Conservation (phyloP, 2,888 invertebrate genomes). For the Lasius platythorax region DNA sequence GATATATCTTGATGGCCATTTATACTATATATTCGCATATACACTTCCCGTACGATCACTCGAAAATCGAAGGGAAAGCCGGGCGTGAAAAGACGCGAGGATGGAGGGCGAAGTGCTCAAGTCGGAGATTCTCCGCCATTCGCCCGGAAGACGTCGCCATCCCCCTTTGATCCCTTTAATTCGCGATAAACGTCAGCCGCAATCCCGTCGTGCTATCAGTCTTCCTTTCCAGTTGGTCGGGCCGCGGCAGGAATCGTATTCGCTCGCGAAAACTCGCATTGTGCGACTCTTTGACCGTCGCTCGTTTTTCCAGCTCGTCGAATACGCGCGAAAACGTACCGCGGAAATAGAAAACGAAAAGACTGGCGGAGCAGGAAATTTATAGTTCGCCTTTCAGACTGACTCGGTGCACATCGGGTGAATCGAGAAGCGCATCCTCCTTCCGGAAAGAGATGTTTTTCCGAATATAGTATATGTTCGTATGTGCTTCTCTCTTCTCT, state of each 20-base stretch:
- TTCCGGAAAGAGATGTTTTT: neutral
- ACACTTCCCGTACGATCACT: neutral
- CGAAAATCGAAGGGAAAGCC: neutral
- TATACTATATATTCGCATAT: neutral
- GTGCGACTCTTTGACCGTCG: slow-evolving; percentile 32
- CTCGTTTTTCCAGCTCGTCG: slow-evolving; percentile 40
- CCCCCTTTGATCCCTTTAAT: slow-evolving; percentile 46
- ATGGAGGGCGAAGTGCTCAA: neutral
- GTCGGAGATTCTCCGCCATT: neutral
- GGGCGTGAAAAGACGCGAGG: neutral
- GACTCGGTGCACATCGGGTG: neutral
- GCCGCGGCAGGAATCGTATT: slow-evolving; percentile 18
- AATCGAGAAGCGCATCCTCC: neutral
- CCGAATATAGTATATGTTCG: neutral
- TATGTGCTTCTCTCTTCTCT: neutral
- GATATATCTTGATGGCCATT: neutral
- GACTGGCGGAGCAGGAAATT: slow-evolving; percentile 33
- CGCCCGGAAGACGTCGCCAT: neutral
- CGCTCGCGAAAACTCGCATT: slow-evolving; percentile 27
- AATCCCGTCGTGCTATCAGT: slow-evolving; percentile 14
- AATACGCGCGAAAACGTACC: slow-evolving; percentile 44
- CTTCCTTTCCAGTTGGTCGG: neutral
- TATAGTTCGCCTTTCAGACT: slow-evolving; percentile 22
- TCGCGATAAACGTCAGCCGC: slow-evolving; percentile 44
- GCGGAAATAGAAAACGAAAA: slow-evolving; percentile 42